Evolutionary conservation across 2,113 vertebrate species (phyloP), one percentile per base, ranked within the genome.

Genomic region (Hippotragus niger): DNA sequence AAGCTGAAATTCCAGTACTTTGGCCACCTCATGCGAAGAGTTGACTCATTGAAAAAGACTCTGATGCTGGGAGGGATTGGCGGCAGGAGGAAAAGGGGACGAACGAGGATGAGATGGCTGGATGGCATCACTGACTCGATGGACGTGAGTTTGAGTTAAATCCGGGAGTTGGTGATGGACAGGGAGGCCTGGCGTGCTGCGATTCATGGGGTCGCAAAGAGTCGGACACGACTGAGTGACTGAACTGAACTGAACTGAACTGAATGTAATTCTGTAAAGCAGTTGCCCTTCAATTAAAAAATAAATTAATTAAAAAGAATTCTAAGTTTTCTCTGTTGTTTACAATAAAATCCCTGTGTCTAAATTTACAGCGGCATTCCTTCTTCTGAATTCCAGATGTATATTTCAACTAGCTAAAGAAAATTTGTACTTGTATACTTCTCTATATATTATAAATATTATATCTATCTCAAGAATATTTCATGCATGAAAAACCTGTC

Each of bases 201-300:
- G 0, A 10, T 55, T 55, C 19, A 55, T 9, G 53, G 19, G 7
- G 53, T 55, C 3, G 0, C 19, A 55, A 55, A 23, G 19, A 55
- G 53, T 55, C 0, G 7, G 53, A 55, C 19, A 55, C 7, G 7
- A 55, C 21, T 55, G 53, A 55, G 2, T 2, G 2, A 9, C 53
- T 55, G 7, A 55, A 52, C 50, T 52, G 14, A 52, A 52, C 50
- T 53, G 53, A 53, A 57, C 55, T 55, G 53, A 21, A 55, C 53
- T 55, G 53, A 25, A 57, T 3, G 17, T 71, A 71, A 71, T 71
- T 71, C n/a, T 36, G 19, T 71, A 71, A 71, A 71, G 5, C n/a
- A 71, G 21, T 36, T 71, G 17, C 19, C n/a, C 19, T 12, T 36
- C n/a, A 71, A 36, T 36, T 36, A 23, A 71, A 36, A 71, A 71